Percentiles rank a stretch among this genome's conserved stretches.
Conservation (phyloP, 2,113 vertebrate species). For the Alosa alosa region DNA sequence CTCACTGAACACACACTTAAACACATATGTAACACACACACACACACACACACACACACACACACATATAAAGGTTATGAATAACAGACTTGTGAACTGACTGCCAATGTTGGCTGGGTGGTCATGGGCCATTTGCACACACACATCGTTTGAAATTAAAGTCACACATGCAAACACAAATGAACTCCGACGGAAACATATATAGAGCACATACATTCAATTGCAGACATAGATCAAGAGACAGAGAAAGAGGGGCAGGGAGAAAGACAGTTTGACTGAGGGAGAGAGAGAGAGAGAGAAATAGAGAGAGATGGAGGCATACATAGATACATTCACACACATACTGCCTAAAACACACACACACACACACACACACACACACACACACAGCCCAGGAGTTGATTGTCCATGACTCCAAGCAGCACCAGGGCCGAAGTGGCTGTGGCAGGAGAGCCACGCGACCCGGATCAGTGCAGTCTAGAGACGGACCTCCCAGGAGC, state of each 20-base stretch:
- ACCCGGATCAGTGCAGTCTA: slow-evolving; percentile 54
- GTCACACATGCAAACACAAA: not conserved
- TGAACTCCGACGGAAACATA: not conserved
- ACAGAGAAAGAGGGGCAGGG: too few relatives aligned
- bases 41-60: slow-evolving; percentile 5
- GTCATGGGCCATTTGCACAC: slow-evolving; percentile 2
- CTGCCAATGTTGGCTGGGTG: not conserved
- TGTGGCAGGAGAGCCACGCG: slow-evolving; percentile 35
- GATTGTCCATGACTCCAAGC: not conserved
- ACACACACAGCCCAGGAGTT: not conserved
- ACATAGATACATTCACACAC: not conserved
- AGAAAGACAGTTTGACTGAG: too few relatives aligned
- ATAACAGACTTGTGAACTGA: not conserved
- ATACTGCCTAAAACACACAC: not conserved
- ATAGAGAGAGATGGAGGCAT: not conserved
- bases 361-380: not conserved
- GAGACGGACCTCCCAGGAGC: slow-evolving; percentile 62
- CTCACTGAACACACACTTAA: slow-evolving; percentile 29
- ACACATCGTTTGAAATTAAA: not conserved
- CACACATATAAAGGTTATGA: not conserved
- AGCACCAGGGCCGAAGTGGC: not conserved
- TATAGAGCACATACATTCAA: not conserved
- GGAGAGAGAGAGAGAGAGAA: too few relatives aligned
- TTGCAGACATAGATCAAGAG: too few relatives aligned
- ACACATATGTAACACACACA: not conserved